Base-by-base conservation (phyloP, 1,140 invertebrate genomes). In the Heliothis virescens region DNA sequence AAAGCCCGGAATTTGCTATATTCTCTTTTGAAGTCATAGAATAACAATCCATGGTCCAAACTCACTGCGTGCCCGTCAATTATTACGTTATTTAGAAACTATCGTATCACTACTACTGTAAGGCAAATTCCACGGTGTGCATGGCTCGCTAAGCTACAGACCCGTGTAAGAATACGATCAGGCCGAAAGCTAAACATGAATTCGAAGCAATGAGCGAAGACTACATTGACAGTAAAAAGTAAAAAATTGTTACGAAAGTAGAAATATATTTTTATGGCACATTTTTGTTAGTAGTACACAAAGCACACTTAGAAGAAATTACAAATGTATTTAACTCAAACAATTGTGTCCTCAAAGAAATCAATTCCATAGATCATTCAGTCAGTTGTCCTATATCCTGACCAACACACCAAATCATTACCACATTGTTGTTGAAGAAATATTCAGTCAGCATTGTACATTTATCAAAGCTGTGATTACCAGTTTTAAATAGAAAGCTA, bases 221-320 rank as follows among this genome's bases (percentile, higher is more conserved):
- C 2, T 12, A 34, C 62, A 62, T 48, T 34, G 29, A n/a, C 50
- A n/a, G 21, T 62, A n/a, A 41, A 41, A 48, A 75, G 72, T 15
- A 60, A 26, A 75, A 41, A 12, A 75, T 62, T 57, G 60, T 65
- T 12, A 76, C 13, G 21, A 53, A 52, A 53, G 48, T 76, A 76
- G 60, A 62, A 65, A 76, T 76, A 76, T 76, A 76, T 76, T 76
- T 76, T 76, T 76, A 55, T 76, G 74, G 48, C 59, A 65, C 21
- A 55, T 65, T 53, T 63, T 63, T 63, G 74, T 63, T 76, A 75
- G 34, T 62, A 60, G 55, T 75, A 50, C 55, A 62, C 72, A 75
- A 62, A 50, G 18, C 62, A 75, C 55, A 52, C 9, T 48, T 55
- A n/a, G 12, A 26, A 50, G 12, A 16, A 29, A 12, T 71, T 18